phyloP scores from a whole-genome alignment of 1,140 invertebrate genomes.

The Dysdera silvatica region DNA sequence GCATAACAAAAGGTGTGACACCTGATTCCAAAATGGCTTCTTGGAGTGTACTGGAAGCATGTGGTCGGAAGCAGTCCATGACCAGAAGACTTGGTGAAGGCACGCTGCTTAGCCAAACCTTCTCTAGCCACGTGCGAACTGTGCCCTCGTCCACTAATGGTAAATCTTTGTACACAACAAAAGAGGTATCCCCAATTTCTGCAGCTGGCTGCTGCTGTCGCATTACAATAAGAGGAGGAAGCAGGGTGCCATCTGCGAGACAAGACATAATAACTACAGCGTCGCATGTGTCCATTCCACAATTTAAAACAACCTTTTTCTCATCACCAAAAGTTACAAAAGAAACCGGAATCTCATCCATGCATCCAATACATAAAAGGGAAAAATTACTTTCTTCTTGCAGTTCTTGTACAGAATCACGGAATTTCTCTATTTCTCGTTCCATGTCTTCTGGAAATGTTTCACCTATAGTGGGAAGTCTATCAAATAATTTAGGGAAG shows the following conservation, averaged over 20 bases:
- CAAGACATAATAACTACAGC: conserved; percentile 19
- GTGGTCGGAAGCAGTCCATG: conserved; percentile 23
- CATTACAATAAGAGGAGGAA: conserved; percentile 20
- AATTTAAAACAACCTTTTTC: conserved; percentile 14
- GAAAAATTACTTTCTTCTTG: conserved; percentile 25
- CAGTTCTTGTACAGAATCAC: conserved; percentile 14
- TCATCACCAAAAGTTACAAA: conserved; percentile 14
- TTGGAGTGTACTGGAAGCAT: conserved; percentile 3
- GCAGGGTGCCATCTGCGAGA: conserved; percentile 13
- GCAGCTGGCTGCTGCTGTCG: neutral
- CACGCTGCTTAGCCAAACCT: conserved; percentile 15
- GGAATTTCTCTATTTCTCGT: conserved; percentile 16
- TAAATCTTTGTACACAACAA: conserved; percentile 11
- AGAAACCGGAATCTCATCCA: conserved; percentile 20
- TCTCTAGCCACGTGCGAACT: conserved; percentile 3
- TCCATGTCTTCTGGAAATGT: conserved; percentile 27
- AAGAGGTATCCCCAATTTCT: neutral
- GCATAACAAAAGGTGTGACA: conserved; percentile 18
- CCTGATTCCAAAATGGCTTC: conserved; percentile 17
- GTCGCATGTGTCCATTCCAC: conserved; percentile 23
- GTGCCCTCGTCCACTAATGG: conserved; percentile 6
- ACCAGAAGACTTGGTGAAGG: conserved; percentile 16
- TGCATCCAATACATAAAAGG: conserved; percentile 12
- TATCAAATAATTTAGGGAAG: conserved; percentile 14
- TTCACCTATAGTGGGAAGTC: conserved; percentile 13